Percentiles rank a stretch among this genome's conserved stretches.
Evolutionary conservation across 2,888 invertebrate genomes (phyloP).

Genomic region (Eilema sororculum): DNA sequence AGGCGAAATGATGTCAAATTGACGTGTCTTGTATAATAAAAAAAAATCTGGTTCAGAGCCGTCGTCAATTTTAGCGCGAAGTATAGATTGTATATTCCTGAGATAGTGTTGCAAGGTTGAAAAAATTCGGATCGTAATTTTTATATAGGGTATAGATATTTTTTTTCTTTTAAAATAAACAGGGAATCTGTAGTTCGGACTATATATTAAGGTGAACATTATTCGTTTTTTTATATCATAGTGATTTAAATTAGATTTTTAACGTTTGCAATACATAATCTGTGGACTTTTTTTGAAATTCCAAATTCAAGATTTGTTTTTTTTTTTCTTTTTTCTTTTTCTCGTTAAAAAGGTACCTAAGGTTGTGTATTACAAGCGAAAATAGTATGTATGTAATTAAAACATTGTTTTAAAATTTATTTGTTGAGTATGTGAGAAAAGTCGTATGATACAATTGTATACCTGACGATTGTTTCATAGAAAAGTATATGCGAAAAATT

Average conservation of each 20-base stretch:
- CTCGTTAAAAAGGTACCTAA: background rate
- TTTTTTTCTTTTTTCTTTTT: background rate
- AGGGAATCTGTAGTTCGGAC: slow-evolving; percentile 22
- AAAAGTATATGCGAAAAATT: slow-evolving; percentile 16
- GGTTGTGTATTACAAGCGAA: background rate
- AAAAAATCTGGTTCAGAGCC: too few relatives aligned
- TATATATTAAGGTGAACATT: slow-evolving; percentile 16
- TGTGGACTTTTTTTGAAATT: slow-evolving; percentile 1
- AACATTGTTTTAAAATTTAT: slow-evolving; percentile 11
- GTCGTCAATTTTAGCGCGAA: background rate
- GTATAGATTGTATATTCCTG: slow-evolving; percentile 28
- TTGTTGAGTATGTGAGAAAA: background rate
- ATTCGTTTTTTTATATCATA: slow-evolving; percentile 15
- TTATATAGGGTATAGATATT: slow-evolving; percentile 17
- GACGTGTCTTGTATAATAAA: too few relatives aligned
- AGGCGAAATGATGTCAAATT: too few relatives aligned
- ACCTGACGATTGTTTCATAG: slow-evolving; percentile 5
- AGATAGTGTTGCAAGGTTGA: slow-evolving; percentile 26
- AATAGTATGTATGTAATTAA: slow-evolving; percentile 11
- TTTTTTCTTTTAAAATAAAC: slow-evolving; percentile 24
- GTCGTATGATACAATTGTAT: slow-evolving; percentile 12
- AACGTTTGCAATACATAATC: slow-evolving; percentile 9
- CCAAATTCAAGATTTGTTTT: background rate
- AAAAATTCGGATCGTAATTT: slow-evolving; percentile 20
- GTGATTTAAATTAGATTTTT: slow-evolving; percentile 14